Conservation (phyloP, 2,113 vertebrate species). For the Phaetusa simplex region DNA sequence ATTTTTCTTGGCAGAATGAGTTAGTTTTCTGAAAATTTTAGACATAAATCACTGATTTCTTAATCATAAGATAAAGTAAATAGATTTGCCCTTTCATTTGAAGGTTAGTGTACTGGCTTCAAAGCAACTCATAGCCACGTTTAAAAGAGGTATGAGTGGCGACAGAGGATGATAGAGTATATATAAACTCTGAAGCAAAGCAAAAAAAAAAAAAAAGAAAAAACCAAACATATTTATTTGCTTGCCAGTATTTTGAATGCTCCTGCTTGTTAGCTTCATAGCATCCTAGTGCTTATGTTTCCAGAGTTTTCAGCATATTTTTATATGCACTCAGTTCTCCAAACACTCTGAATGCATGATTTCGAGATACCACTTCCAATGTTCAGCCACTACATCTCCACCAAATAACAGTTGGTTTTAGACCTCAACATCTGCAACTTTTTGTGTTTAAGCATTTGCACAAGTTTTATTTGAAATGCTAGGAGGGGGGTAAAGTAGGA, state of each 20-base stretch:
- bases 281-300: background rate
- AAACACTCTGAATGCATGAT: background rate
- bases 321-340: background rate
- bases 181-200: slow-evolving; percentile 8
- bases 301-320: background rate
- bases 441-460: background rate
- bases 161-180: slow-evolving; percentile 14
- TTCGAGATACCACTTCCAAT: background rate
- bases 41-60: background rate
- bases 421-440: background rate
- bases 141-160: background rate
- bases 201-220: background rate
- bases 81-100: slow-evolving; percentile 12
- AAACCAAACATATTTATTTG: background rate
- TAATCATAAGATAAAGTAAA: background rate
- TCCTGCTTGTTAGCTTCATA: background rate
- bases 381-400: background rate
- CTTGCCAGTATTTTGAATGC: slow-evolving; percentile 12
- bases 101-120: slow-evolving; percentile 14
- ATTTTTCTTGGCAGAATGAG: slow-evolving; percentile 13
- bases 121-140: slow-evolving; percentile 5
- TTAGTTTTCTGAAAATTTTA: slow-evolving; percentile 4
- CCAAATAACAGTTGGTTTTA: background rate
- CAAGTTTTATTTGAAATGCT: background rate
- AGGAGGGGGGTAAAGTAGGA: background rate